Conservation (phyloP, 1,140 invertebrate species). For the Procambarus virginalis region DNA sequence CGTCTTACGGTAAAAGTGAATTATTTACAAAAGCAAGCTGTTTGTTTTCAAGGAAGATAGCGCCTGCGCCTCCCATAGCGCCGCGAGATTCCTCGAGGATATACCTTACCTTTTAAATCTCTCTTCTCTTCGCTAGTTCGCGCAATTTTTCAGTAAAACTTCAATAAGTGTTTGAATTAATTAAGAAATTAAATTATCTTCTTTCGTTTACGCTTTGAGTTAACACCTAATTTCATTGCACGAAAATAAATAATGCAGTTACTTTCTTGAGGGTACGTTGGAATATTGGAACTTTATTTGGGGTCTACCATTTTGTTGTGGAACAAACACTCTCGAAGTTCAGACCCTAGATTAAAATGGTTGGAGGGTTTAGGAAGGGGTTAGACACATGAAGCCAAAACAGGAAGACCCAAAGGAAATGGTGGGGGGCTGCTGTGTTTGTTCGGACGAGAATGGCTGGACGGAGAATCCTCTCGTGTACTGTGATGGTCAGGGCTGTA, state of each 20-base stretch:
- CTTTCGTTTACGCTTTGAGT: neutral
- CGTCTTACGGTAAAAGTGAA: neutral
- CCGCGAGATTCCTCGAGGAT: neutral
- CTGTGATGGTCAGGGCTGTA: constrained; percentile 97
- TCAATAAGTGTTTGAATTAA: neutral
- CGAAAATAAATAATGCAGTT: neutral
- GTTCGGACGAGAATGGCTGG: constrained; percentile 98
- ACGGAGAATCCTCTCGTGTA: constrained; percentile 98
- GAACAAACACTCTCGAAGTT: constrained; percentile 23
- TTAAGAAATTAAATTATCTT: neutral
- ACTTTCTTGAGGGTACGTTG: constrained; percentile 9
- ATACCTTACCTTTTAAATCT: neutral
- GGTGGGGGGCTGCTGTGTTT: constrained; percentile 99
- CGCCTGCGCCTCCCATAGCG: constrained; percentile 46
- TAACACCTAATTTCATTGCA: neutral
- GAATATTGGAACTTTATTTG: constrained; percentile 69
- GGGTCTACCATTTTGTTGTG: constrained; percentile 67
- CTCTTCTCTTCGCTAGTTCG: neutral
- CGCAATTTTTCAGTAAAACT: neutral
- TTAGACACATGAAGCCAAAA: constrained; percentile 70
- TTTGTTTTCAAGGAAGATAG: constrained; percentile 61
- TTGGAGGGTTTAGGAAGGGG: constrained; percentile 55
- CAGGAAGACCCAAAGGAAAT: constrained; percentile 88
- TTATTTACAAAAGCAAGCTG: constrained; percentile 47
- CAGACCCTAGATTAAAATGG: constrained; percentile 62